Evolutionary conservation across 2,888 invertebrate species (phyloP).

Genomic region (Sympetrum striolatum): DNA sequence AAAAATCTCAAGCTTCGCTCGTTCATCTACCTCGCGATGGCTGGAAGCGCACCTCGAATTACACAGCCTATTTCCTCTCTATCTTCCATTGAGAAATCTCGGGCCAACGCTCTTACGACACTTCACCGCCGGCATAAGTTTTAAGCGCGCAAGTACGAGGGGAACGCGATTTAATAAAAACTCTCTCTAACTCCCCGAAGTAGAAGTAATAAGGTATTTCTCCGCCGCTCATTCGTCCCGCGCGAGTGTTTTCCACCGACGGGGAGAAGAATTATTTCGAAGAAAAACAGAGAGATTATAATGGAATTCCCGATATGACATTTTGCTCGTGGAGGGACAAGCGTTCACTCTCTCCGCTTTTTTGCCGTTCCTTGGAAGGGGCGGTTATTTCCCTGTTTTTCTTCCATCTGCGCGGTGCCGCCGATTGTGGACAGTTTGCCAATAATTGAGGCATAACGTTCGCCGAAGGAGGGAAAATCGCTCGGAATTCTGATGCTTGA

Average conservation of each 20-base stretch:
- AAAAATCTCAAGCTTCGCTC: conserved; percentile 10
- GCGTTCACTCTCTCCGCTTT: neutral
- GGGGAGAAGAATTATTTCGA: neutral
- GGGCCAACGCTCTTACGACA: neutral
- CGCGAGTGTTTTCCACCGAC: neutral
- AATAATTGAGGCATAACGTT: no score
- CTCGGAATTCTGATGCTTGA: no score
- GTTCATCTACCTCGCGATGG: neutral
- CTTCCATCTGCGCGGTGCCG: no score
- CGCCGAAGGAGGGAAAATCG: no score
- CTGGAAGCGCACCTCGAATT: neutral
- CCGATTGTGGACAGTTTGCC: no score
- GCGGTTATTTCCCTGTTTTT: no score
- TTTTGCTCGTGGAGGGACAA: neutral
- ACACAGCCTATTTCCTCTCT: neutral
- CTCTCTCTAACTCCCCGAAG: neutral
- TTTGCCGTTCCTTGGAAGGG: no score
- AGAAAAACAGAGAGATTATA: neutral
- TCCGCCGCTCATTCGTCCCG: neutral
- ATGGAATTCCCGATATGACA: neutral
- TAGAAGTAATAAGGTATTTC: neutral
- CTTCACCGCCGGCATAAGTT: neutral
- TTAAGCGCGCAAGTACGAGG: neutral
- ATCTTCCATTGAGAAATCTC: neutral
- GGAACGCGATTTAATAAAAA: neutral